Base-by-base conservation (phyloP, 1,140 invertebrate species). In the Augochlora pura region DNA sequence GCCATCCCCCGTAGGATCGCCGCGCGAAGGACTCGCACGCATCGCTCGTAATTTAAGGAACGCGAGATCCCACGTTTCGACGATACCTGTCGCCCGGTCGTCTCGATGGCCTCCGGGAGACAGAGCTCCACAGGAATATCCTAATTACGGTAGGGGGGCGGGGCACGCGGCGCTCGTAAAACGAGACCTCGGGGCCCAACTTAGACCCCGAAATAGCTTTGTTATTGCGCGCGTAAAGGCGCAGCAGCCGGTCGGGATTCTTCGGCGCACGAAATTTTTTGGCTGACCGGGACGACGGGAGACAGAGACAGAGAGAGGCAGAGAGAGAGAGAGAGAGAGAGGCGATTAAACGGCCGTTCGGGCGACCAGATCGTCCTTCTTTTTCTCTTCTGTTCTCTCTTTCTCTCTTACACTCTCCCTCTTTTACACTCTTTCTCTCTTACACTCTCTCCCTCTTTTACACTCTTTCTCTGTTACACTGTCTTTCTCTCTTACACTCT, bases 61-160 rank as follows among this genome's bases (percentile, higher is more conserved):
- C 18, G 25, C 27, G 18, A n/a, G n/a, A 38, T 57, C 54, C 21
- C 14, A 12, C 39, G 14, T 12, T n/a, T 4, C 21, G 23, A 25
- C 39, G 57, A 72, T 62, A 72, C 59, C 52, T 23, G 70, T 60
- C 46, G 12, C 23, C 54, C 8, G 39, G 2, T 16, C 60, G 23
- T 39, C n/a, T 4, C 18, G 39, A 46, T 39, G 49, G 14, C 49
- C 49, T 59, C 39, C 62, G 68, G 25, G 59, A 69, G 27, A 4
- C 27, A 65, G 10, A 46, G 70, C 39, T 25, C 42, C 49, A 65
- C 75, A 67, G 16, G 63, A 60, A 78, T 70, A 49, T 66, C 49
- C 80, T 81, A 81, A 81, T 81, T 81, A 72, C 42, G 9, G 21
- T 5, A n/a, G 39, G 27, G 27, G 57, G 32, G 46, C 39, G 12